These are phyloP conservation scores for Bambusicola thoracicus DNA, from an alignment of 2,113 vertebrate species.

Conservation along the genomic window DNA sequence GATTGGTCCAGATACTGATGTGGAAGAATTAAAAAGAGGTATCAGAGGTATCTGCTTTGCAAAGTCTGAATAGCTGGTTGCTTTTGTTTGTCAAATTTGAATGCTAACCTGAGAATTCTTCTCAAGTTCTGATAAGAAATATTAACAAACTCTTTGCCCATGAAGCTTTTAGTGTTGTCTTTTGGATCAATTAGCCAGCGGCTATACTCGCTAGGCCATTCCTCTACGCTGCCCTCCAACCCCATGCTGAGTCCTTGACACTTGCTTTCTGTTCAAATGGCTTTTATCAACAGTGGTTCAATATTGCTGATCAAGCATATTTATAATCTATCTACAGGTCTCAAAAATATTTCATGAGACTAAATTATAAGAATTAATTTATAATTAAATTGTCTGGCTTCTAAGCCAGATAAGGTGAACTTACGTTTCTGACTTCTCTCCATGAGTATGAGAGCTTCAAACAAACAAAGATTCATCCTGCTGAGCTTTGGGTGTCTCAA, in stretches of 20 bases:
- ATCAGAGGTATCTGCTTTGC: not conserved
- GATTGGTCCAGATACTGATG: not conserved
- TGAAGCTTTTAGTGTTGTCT: slow-evolving; percentile 19
- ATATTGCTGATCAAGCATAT: not conserved
- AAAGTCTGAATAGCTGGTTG: not conserved
- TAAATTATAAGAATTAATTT: not conserved
- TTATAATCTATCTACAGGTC: not conserved
- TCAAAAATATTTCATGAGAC: not conserved
- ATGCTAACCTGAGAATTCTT: not conserved
- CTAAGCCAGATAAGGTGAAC: not conserved
- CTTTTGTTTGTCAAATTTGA: not conserved
- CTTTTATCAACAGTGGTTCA: not conserved
- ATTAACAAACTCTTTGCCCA: slow-evolving; percentile 10
- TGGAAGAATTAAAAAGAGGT: not conserved
- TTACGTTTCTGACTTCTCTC: not conserved
- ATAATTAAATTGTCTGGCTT: not conserved
- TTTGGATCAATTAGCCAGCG: slow-evolving; percentile 39
- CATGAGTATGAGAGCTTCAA: not conserved
- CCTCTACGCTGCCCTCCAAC: slow-evolving; percentile 24
- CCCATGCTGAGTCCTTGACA: slow-evolving; percentile 39
- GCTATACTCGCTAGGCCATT: slow-evolving; percentile 21
- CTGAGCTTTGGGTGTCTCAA: not conserved
- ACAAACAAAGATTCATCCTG: not conserved
- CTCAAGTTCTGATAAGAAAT: not conserved
- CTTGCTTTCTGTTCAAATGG: slow-evolving; percentile 13